Evolutionary conservation across 2,888 invertebrate genomes (phyloP).

Genomic region (Pseudanteris insignis): DNA sequence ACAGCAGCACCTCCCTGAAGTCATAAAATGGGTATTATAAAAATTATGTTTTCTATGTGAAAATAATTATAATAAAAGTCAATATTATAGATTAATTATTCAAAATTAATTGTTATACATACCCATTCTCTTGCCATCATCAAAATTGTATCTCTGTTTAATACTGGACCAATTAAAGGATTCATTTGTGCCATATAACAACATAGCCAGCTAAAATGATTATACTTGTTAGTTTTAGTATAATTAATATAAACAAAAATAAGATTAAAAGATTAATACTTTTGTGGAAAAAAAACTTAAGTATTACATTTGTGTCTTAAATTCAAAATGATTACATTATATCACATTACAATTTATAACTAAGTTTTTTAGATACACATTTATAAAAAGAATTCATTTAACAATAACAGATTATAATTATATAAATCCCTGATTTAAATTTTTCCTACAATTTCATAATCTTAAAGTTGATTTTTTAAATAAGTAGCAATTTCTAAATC

Average conservation of each 20-base stretch:
- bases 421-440: too few relatives aligned
- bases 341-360: too few relatives aligned
- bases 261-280: not conserved
- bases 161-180: slow-evolving; percentile 86
- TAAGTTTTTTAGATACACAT: too few relatives aligned
- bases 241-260: slow-evolving; percentile 43
- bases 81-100: too few relatives aligned
- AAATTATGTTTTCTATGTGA: not conserved
- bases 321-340: too few relatives aligned
- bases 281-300: not conserved
- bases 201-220: slow-evolving; percentile 92
- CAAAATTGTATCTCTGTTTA: slow-evolving; percentile 75
- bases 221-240: too few relatives aligned
- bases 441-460: too few relatives aligned
- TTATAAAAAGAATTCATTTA: too few relatives aligned
- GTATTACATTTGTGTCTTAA: not conserved
- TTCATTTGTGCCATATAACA: slow-evolving; percentile 95
- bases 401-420: too few relatives aligned
- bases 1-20: not conserved
- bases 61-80: too few relatives aligned
- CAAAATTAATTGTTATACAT: slow-evolving; percentile 44
- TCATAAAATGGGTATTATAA: not conserved
- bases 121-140: slow-evolving; percentile 86
- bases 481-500: too few relatives aligned
- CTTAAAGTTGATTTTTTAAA: too few relatives aligned